phyloP scores from a whole-genome alignment of 2,113 vertebrate species.

The Amphiprion ocellaris region DNA sequence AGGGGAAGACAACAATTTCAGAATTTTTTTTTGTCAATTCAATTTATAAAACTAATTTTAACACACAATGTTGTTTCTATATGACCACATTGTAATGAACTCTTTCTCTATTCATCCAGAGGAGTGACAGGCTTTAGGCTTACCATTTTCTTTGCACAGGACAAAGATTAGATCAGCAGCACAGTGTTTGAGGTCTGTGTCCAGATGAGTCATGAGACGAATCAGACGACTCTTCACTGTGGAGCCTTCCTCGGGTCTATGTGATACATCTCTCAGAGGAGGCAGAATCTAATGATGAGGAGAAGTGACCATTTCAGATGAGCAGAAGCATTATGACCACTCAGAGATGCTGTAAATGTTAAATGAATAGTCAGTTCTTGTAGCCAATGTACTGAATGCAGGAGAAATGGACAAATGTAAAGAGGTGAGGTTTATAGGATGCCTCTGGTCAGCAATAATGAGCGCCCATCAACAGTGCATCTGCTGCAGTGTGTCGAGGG shows the following conservation, averaged over 20 bases:
- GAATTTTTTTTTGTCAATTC: no score
- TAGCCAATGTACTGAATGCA: no score
- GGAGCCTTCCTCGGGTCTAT: conserved; percentile 81
- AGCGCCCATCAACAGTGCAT: neutral
- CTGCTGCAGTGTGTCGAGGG: neutral
- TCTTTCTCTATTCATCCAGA: neutral
- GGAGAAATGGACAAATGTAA: no score
- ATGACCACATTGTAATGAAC: neutral
- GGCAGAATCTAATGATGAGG: conserved; percentile 78
- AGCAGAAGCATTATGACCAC: neutral
- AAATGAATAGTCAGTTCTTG: no score
- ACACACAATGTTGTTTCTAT: neutral
- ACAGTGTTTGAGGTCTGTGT: conserved; percentile 87
- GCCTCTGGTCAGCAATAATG: neutral
- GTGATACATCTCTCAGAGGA: conserved; percentile 80
- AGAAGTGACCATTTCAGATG: neutral
- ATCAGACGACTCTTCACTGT: conserved; percentile 84
- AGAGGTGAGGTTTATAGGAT: neutral
- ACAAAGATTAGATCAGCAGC: conserved; percentile 89
- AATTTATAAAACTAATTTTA: no score
- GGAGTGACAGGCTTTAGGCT: neutral
- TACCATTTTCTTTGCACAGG: conserved; percentile 90
- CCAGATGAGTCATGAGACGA: conserved; percentile 87
- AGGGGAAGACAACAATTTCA: no score
- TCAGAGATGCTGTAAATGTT: neutral